These are phyloP conservation scores for Hemitrygon akajei DNA, from an alignment of 2,797 vertebrate species.

Conservation along the genomic window DNA sequence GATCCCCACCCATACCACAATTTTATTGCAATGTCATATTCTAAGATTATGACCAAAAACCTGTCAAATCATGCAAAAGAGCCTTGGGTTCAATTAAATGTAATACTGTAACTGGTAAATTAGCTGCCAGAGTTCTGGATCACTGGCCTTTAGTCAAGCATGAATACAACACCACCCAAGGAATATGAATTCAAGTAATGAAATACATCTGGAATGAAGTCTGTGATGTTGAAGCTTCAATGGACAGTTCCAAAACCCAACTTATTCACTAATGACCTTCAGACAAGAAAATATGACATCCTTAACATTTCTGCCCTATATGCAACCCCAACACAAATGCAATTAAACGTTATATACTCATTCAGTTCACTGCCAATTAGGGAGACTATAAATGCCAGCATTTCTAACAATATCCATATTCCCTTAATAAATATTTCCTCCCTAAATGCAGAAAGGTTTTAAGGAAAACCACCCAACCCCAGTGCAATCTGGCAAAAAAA, in stretches of 20 bases:
- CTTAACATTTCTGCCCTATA: neutral
- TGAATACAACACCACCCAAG: too few relatives aligned
- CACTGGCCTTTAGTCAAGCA: too few relatives aligned
- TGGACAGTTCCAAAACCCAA: too few relatives aligned
- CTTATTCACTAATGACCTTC: neutral
- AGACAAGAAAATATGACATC: neutral
- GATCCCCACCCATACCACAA: neutral
- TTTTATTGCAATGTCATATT: neutral
- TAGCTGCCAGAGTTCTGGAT: too few relatives aligned
- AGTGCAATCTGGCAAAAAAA: too few relatives aligned
- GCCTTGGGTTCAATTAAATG: neutral
- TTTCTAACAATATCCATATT: neutral
- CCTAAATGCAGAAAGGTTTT: too few relatives aligned
- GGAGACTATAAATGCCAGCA: neutral
- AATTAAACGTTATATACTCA: neutral
- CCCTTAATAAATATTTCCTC: neutral
- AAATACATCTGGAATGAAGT: too few relatives aligned
- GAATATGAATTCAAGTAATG: too few relatives aligned
- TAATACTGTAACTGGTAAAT: too few relatives aligned
- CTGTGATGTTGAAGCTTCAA: too few relatives aligned
- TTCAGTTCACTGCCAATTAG: neutral
- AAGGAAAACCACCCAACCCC: too few relatives aligned
- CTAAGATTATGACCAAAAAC: neutral
- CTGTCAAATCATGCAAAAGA: neutral
- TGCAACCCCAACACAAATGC: neutral